Base-by-base conservation (phyloP, 2,797 vertebrate genomes). In the Columba guinea region DNA sequence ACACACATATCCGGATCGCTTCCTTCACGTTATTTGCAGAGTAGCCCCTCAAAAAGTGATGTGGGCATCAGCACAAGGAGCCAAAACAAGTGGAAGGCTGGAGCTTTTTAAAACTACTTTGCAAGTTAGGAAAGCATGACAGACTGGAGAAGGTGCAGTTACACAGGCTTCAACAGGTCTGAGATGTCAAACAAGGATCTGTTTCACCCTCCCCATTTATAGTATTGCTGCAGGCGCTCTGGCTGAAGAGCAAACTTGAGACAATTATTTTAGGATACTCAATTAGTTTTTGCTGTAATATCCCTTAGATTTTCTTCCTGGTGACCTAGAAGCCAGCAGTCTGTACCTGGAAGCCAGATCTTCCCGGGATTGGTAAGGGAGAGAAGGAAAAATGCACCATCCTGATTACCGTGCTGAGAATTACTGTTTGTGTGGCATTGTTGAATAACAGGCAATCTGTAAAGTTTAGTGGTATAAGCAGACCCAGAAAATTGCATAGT, bases 1-100 rank as follows among this genome's bases (percentile, higher is more conserved):
- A 53, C 0, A 0, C 4, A n/a, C 4, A 6, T 4, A 64, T 37
- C 41, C 41, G 41, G 23, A 76, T 51, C 15, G 27, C 32, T 32
- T 63, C n/a, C 17, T 46, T 65, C 4, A 28, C 35, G 17, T 35
- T 76, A 60, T 49, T 77, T 78, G 65, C 39, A 78, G 35, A 81
- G 14, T 3, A 71, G 41, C 17, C 28, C 35, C 60, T 41, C 53
- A 84, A 65, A 84, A 73, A 52, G 5, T 11, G 35, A 76, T 28
- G 27, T 10, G 35, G 55, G 13, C 48, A 77, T 70, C 7, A 1
- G 30, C 52, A 32, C 0, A 56, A 28, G 21, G 32, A 88, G 18
- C 13, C 56, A 35, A 92, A 41, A 39, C 27, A 58, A 39, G 22
- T 26, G 26, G 46, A 55, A 77, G 41, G 35, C 39, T 71, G 64